Conservation (phyloP, 2,888 invertebrate genomes). For the Aporophyla nigra region DNA sequence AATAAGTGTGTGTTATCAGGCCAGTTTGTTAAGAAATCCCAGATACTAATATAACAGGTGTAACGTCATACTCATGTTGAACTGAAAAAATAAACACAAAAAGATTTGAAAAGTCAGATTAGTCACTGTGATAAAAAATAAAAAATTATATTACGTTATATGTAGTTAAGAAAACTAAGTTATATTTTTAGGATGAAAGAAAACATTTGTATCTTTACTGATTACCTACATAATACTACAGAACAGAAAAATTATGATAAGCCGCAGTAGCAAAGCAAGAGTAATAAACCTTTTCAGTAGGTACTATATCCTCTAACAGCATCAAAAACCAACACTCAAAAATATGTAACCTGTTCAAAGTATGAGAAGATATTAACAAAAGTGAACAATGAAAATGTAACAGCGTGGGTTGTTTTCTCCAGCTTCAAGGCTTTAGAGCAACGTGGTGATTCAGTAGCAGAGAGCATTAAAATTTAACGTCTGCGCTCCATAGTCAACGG, state of each 20-base stretch:
- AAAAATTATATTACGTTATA: too few species aligned
- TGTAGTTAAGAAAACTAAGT: too few species aligned
- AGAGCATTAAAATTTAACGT: slow-evolving; percentile 57
- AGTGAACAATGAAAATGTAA: slow-evolving; percentile 23
- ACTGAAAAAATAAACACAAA: too few species aligned
- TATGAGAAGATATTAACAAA: slow-evolving; percentile 13
- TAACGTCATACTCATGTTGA: too few species aligned
- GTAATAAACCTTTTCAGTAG: background rate
- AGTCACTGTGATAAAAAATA: too few species aligned
- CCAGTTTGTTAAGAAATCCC: too few species aligned
- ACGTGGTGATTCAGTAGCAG: slow-evolving; percentile 44
- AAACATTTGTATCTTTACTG: too few species aligned
- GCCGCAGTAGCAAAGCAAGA: background rate
- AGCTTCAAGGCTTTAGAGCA: slow-evolving; percentile 33
- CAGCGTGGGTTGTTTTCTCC: slow-evolving; percentile 2
- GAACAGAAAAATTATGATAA: too few species aligned
- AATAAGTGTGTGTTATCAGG: too few species aligned
- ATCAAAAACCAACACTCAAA: background rate
- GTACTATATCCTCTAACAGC: background rate
- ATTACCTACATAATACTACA: too few species aligned
- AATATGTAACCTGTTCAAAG: slow-evolving; percentile 9
- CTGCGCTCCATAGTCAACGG: slow-evolving; percentile 26
- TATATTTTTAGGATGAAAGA: background rate
- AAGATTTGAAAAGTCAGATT: too few species aligned
- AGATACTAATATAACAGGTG: too few species aligned